Evolutionary conservation across 2,888 invertebrate genomes (phyloP).

Genomic region (Silvanus unidentatus): DNA sequence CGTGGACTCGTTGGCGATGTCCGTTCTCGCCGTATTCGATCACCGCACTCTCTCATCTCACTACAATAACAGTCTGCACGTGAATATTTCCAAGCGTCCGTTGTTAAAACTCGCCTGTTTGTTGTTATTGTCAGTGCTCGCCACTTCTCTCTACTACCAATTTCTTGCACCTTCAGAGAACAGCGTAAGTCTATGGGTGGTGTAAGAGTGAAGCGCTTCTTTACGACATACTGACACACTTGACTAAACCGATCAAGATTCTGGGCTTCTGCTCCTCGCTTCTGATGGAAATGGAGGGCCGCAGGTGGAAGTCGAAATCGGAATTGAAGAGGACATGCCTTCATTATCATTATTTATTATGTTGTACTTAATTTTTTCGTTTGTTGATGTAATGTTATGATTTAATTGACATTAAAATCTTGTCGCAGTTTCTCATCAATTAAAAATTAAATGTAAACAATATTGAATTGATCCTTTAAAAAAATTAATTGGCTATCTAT

Average conservation of each 20-base stretch:
- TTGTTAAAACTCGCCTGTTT: too few species aligned
- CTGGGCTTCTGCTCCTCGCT: background rate
- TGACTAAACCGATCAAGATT: conserved; percentile 15
- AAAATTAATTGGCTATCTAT: too few species aligned
- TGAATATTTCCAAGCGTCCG: conserved; percentile 22
- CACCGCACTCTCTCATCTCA: conserved; percentile 64
- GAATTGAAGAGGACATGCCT: background rate
- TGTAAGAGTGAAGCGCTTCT: background rate
- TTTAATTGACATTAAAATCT: background rate
- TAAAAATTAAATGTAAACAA: too few species aligned
- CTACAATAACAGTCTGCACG: conserved; percentile 27
- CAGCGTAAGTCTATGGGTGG: conserved; percentile 4
- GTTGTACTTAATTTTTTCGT: too few species aligned
- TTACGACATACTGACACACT: conserved; percentile 36
- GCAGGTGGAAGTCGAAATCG: background rate
- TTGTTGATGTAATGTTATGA: background rate
- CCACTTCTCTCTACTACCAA: too few species aligned
- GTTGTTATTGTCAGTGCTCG: conserved; percentile 1
- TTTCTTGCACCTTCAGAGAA: conserved; percentile 11
- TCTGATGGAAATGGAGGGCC: background rate
- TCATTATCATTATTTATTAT: background rate
- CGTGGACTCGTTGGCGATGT: conserved; percentile 59
- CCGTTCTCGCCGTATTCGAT: conserved; percentile 63
- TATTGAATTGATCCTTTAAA: too few species aligned
- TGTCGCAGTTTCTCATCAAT: background rate